A percentile compares a stretch with the other conserved stretches of the same genome.
These are phyloP conservation scores for Gasterosteus nipponicus DNA, from an alignment of 2,113 vertebrate species.

Conservation along the genomic window DNA sequence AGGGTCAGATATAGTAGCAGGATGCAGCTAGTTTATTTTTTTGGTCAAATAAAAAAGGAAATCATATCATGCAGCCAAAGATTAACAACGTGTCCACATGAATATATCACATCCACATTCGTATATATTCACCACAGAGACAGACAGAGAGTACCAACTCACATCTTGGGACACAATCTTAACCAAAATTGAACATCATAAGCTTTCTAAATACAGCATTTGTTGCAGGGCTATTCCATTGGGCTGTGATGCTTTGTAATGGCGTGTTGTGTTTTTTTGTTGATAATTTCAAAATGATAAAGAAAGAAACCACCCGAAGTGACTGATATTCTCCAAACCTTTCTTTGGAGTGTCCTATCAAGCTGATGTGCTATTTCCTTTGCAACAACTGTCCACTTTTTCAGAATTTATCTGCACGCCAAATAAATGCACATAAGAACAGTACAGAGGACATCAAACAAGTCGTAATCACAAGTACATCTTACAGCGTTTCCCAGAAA, in stretches of 20 bases:
- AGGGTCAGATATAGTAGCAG: background rate
- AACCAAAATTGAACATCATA: too few species aligned
- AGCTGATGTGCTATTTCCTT: conserved; percentile 14
- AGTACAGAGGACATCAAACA: background rate
- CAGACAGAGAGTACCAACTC: background rate
- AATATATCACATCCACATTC: background rate
- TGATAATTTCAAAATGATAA: too few species aligned
- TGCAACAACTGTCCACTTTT: conserved; percentile 6
- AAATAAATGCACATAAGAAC: background rate
- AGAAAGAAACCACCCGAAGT: conserved; percentile 4
- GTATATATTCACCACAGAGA: background rate
- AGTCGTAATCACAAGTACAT: background rate
- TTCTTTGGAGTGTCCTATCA: conserved; percentile 9
- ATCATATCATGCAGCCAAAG: background rate
- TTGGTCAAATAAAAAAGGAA: background rate
- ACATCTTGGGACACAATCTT: background rate
- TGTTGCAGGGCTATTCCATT: too few species aligned
- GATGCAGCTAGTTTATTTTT: background rate
- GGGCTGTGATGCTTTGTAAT: too few species aligned
- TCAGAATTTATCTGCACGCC: background rate
- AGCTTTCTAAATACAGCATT: too few species aligned
- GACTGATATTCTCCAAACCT: conserved; percentile 11
- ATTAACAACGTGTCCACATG: background rate
- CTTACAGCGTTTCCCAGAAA: background rate
- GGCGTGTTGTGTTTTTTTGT: too few species aligned